These are phyloP conservation scores for Alouatta caraya DNA, from an alignment of 2,797 vertebrate species.

Conservation along the genomic window DNA sequence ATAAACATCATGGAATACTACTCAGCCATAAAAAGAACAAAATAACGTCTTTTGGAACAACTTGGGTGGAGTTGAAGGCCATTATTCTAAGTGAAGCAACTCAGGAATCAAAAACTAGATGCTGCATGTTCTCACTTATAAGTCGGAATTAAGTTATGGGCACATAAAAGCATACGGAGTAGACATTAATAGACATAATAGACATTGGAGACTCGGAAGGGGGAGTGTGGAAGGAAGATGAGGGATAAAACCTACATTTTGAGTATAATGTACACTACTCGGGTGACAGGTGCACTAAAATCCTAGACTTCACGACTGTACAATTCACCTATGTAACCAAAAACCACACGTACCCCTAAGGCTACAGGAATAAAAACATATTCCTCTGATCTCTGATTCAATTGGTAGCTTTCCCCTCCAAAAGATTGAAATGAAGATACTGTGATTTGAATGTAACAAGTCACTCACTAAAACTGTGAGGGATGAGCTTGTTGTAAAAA, in stretches of 20 bases:
- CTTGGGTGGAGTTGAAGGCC: background rate
- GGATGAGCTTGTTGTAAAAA: conserved; percentile 77
- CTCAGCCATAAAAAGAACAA: background rate
- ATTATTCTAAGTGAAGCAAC: background rate
- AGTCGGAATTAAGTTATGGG: background rate
- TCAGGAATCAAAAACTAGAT: background rate
- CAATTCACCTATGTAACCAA: background rate
- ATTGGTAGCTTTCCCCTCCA: background rate
- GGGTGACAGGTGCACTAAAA: background rate
- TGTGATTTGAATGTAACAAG: background rate
- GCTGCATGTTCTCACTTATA: background rate
- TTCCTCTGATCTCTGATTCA: background rate
- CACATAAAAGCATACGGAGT: background rate
- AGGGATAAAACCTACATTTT: background rate
- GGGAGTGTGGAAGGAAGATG: background rate
- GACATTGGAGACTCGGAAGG: background rate
- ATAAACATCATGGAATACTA: background rate
- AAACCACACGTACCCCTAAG: background rate
- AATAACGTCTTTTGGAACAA: background rate
- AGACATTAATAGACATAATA: background rate
- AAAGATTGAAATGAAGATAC: background rate
- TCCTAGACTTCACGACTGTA: background rate
- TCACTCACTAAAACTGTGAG: background rate
- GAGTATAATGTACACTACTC: background rate
- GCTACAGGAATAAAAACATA: background rate